phyloP scores from a whole-genome alignment of 2,113 vertebrate species.

The Muscicapa adusta region DNA sequence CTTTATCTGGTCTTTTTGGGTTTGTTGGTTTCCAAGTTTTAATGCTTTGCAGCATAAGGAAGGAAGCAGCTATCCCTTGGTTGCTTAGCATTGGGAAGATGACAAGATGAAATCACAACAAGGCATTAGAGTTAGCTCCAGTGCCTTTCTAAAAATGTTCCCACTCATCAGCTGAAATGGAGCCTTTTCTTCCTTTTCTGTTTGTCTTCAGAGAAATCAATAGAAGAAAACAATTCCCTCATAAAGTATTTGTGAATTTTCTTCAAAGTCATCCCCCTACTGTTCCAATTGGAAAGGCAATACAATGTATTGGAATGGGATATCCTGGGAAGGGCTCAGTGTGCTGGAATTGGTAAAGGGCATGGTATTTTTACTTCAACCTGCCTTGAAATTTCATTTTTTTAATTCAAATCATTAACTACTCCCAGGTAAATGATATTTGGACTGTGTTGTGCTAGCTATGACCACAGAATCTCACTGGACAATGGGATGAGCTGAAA shows the following conservation, averaged over 20 bases:
- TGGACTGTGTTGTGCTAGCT: not conserved
- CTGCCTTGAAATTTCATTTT: not conserved
- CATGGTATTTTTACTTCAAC: not conserved
- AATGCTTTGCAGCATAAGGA: not conserved
- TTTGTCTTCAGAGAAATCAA: not conserved
- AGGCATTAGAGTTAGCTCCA: not conserved
- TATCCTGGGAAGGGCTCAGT: not conserved
- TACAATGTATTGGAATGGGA: not conserved
- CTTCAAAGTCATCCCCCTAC: not conserved
- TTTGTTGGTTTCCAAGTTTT: not conserved
- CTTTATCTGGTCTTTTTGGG: not conserved
- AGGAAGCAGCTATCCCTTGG: not conserved
- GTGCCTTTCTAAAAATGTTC: not conserved
- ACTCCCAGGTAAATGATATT: not conserved
- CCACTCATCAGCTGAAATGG: not conserved
- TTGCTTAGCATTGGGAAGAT: conserved; percentile 18
- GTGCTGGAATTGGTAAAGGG: not conserved
- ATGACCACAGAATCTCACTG: not conserved
- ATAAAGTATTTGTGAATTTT: not conserved
- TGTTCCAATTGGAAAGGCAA: not conserved
- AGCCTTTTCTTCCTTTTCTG: not conserved
- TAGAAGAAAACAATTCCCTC: not conserved
- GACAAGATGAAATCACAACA: not conserved
- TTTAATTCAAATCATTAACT: not conserved
- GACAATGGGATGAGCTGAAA: not conserved